Evolutionary conservation across 2,113 vertebrate species (phyloP), one percentile per base, ranked within the genome.

Genomic region (Bagarius yarrelli): DNA sequence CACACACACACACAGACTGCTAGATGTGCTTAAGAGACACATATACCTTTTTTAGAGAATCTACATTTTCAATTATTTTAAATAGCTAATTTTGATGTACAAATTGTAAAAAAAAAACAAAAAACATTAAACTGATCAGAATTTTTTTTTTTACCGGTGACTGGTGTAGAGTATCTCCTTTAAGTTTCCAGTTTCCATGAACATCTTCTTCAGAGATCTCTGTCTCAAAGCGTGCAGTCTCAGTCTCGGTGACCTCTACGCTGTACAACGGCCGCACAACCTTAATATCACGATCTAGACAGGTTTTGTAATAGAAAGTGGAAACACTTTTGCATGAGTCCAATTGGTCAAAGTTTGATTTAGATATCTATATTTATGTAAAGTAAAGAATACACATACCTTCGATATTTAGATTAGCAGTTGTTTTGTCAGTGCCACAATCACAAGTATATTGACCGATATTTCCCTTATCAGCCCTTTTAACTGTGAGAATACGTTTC

Each of bases 131-230:
- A 32, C n/a, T n/a, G n/a, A 14, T 21, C 80, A 81, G 0, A 70
- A n/a, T n/a, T n/a, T n/a, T n/a, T n/a, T n/a, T n/a, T 79, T 95
- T 96, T 94, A 99, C 98, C 83, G 95, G 84, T 88, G 96, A 95
- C 1, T 94, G 92, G 87, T 94, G 94, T 32, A 99, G 87, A 0
- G 92, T 81, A 40, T 98, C 96, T 87, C 94, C 97, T 90, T 97
- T 98, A 82, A 99, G 92, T 74, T 97, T 99, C 98, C 98, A 99
- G 77, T 88, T 91, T 59, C 92, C 95, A 27, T 99, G 96, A 30
- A 98, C 88, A 81, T 97, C 96, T 5, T 95, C 95, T 85, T 96
- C 98, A 4, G 97, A 98, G 80, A 99, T 96, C 91, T 99, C 96
- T 0, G 94, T 96, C 88, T 99, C 97, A 91, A 99, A 99, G 75